Evolutionary conservation across 2,888 invertebrate species (phyloP).

Genomic region (Blastobasis lacticolella): DNA sequence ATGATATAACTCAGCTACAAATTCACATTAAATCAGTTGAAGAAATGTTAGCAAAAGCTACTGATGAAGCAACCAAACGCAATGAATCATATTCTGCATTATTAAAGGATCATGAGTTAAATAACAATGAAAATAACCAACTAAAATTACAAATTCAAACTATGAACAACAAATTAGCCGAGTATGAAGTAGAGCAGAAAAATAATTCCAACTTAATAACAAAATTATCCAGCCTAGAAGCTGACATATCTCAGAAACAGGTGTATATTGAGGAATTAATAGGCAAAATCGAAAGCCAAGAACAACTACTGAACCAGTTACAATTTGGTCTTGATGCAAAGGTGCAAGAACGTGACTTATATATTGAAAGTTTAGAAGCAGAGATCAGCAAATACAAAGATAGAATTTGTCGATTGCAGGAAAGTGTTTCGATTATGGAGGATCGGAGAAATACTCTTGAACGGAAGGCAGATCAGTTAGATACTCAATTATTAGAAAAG

Average conservation of each 20-base stretch:
- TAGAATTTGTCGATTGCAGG: slow-evolving; percentile 78
- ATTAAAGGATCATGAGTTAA: slow-evolving; percentile 35
- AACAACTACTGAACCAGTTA: slow-evolving; percentile 49
- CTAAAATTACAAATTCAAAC: slow-evolving; percentile 42
- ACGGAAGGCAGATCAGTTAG: slow-evolving; percentile 76
- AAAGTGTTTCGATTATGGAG: slow-evolving; percentile 76
- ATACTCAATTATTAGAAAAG: slow-evolving; percentile 74
- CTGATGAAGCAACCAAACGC: slow-evolving; percentile 34
- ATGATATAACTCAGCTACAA: slow-evolving; percentile 33
- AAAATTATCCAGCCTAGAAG: slow-evolving; percentile 51
- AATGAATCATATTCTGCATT: slow-evolving; percentile 32
- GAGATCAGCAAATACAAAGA: slow-evolving; percentile 78
- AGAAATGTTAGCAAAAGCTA: slow-evolving; percentile 27
- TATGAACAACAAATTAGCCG: slow-evolving; percentile 54
- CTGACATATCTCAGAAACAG: slow-evolving; percentile 52
- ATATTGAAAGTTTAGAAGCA: slow-evolving; percentile 81
- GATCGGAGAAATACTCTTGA: slow-evolving; percentile 75
- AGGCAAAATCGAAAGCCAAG: slow-evolving; percentile 41
- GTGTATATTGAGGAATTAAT: slow-evolving; percentile 43
- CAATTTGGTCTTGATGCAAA: slow-evolving; percentile 77
- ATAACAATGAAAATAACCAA: slow-evolving; percentile 37
- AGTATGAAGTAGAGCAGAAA: slow-evolving; percentile 56
- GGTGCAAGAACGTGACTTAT: slow-evolving; percentile 82
- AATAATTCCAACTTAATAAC: slow-evolving; percentile 52
- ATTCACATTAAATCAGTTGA: slow-evolving; percentile 33